Percentiles rank a stretch among this genome's conserved stretches.
These are phyloP conservation scores for Enteromius fasciolatus DNA, from an alignment of 2,797 vertebrate species.

Conservation along the genomic window DNA sequence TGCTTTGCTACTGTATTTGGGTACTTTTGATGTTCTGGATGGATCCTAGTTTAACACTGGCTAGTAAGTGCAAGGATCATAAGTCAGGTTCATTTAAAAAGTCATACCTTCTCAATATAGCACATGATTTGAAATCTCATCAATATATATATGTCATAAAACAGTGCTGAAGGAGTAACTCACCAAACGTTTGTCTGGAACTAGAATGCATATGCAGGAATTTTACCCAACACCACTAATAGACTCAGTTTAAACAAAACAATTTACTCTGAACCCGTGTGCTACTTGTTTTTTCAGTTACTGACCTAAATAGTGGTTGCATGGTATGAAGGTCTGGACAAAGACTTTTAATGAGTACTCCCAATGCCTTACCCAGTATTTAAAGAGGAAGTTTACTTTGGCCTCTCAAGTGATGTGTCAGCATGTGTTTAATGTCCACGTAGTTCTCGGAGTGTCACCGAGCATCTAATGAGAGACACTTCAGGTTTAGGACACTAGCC, in stretches of 20 bases:
- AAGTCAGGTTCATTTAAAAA: background rate
- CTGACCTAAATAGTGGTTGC: constrained; percentile 23
- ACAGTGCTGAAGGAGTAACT: background rate
- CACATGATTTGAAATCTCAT: background rate
- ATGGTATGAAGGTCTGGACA: constrained; percentile 15
- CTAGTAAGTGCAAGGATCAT: background rate
- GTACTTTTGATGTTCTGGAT: background rate
- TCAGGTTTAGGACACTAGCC: constrained; percentile 43
- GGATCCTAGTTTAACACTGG: background rate
- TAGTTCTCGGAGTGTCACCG: constrained; percentile 38
- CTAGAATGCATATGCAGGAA: background rate
- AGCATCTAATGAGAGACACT: constrained; percentile 52
- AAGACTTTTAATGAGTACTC: constrained; percentile 5
- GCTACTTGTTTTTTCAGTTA: background rate
- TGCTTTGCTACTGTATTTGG: background rate
- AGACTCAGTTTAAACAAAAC: background rate
- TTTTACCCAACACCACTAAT: background rate
- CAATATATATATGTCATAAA: background rate
- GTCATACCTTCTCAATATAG: background rate
- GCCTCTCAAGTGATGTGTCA: background rate
- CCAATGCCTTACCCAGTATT: constrained; percentile 18
- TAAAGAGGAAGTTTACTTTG: constrained; percentile 34
- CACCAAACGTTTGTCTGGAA: background rate
- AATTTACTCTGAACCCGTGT: background rate
- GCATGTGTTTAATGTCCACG: constrained; percentile 36